Evolutionary conservation across 2,797 vertebrate species (phyloP).

Genomic region (Trichosurus vulpecula): DNA sequence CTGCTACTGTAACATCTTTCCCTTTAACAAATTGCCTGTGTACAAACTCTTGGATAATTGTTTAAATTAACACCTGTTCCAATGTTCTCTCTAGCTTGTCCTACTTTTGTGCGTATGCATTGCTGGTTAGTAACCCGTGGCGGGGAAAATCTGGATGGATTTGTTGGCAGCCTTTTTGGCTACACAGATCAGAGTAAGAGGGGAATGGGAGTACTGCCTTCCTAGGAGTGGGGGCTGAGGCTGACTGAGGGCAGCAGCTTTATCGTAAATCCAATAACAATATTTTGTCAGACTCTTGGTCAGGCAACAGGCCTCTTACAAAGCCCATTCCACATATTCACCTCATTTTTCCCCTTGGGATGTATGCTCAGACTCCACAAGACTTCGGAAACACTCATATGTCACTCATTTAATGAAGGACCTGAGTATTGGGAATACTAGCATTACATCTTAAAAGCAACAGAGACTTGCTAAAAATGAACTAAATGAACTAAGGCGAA

Average conservation of each 20-base stretch:
- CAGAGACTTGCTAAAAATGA: slow-evolving; percentile 49
- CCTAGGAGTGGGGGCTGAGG: background rate
- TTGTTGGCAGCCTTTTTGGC: background rate
- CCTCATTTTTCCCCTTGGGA: background rate
- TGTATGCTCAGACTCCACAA: background rate
- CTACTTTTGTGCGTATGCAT: slow-evolving; percentile 16
- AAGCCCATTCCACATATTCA: background rate
- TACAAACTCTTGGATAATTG: slow-evolving; percentile 17
- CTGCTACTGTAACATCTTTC: background rate
- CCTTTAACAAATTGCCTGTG: fast-evolving
- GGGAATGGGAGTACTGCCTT: background rate
- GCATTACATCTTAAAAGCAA: slow-evolving; percentile 58
- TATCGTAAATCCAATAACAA: fast-evolving
- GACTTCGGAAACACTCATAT: background rate
- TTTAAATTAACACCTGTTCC: background rate
- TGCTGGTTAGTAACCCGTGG: background rate
- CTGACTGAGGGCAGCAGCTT: background rate
- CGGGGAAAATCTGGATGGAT: background rate
- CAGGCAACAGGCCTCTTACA: background rate
- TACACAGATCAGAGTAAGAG: background rate
- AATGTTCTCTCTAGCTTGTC: slow-evolving; percentile 6
- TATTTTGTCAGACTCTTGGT: background rate
- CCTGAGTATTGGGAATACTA: slow-evolving; percentile 11
- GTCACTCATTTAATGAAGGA: slow-evolving; percentile 29
- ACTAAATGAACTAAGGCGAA: too few relatives aligned